These are phyloP conservation scores for Aplysina aerophoba DNA, from an alignment of 37 sponge, comb jelly and placozoan genomes.

Conservation along the genomic window DNA sequence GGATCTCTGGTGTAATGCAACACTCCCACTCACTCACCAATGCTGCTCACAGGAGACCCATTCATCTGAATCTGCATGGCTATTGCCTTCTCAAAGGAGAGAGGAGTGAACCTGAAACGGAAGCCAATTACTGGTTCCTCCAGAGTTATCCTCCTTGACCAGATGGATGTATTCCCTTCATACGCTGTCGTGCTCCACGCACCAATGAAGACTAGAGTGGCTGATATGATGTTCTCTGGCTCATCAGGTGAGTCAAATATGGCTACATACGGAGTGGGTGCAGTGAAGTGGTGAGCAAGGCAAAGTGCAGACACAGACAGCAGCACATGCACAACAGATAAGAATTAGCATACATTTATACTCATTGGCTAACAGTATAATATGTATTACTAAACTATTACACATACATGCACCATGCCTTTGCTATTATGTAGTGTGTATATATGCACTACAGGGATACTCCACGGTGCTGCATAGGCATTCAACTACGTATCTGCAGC, in stretches of 20 bases:
- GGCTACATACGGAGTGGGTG: neutral
- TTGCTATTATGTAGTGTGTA: too few species aligned
- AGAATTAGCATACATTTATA: neutral
- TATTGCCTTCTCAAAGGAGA: neutral
- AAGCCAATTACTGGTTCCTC: neutral
- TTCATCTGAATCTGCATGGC: conserved; percentile 17
- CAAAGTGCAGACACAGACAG: neutral
- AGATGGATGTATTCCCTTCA: neutral
- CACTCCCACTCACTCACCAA: too few species aligned
- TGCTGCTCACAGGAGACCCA: neutral
- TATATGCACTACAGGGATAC: too few species aligned
- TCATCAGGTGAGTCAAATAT: neutral
- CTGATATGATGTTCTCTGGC: neutral
- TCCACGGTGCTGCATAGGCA: too few species aligned
- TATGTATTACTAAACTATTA: neutral
- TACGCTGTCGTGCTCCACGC: neutral
- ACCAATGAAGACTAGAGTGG: neutral
- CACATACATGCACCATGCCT: too few species aligned
- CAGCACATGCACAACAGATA: neutral
- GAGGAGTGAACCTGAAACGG: neutral
- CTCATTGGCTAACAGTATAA: neutral
- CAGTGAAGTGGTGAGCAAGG: neutral
- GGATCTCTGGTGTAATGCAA: too few species aligned
- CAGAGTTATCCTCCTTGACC: neutral
- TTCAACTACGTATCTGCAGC: too few species aligned